phyloP scores from a whole-genome alignment of 1,140 invertebrate species.

The Caerostris extrusa region DNA sequence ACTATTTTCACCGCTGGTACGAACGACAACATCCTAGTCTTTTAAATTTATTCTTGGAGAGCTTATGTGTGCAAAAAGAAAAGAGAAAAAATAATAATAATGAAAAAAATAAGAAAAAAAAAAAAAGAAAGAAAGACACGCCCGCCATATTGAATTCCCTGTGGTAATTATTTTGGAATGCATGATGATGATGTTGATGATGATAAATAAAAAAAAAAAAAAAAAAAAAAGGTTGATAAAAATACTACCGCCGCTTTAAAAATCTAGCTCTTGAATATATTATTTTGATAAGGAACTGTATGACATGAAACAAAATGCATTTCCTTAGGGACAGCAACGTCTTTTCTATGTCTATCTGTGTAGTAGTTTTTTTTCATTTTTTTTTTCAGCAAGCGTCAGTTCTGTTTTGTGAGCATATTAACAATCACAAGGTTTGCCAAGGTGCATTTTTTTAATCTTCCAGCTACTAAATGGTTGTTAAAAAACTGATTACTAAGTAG shows the following conservation, averaged over 20 bases:
- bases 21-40: neutral
- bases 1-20: constrained; percentile 62
- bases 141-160: constrained; percentile 36
- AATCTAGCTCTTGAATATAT: constrained; percentile 54
- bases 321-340: neutral
- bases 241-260: neutral
- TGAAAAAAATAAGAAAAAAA: no score
- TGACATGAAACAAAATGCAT: neutral
- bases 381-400: neutral
- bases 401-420: constrained; percentile 26
- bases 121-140: neutral
- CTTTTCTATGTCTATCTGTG: neutral
- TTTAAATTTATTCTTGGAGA: neutral
- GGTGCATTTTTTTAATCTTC: neutral
- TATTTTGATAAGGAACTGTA: constrained; percentile 58
- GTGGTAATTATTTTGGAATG: constrained; percentile 66
- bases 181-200: neutral
- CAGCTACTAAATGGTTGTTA: constrained; percentile 36
- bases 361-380: neutral
- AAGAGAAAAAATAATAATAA: neutral
- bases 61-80: neutral
- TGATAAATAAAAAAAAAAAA: neutral
- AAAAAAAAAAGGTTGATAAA: neutral
- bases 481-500: constrained; percentile 15
- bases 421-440: neutral